These are phyloP conservation scores for Ophion ventricosus DNA, from an alignment of 2,888 invertebrate genomes.

Conservation along the genomic window DNA sequence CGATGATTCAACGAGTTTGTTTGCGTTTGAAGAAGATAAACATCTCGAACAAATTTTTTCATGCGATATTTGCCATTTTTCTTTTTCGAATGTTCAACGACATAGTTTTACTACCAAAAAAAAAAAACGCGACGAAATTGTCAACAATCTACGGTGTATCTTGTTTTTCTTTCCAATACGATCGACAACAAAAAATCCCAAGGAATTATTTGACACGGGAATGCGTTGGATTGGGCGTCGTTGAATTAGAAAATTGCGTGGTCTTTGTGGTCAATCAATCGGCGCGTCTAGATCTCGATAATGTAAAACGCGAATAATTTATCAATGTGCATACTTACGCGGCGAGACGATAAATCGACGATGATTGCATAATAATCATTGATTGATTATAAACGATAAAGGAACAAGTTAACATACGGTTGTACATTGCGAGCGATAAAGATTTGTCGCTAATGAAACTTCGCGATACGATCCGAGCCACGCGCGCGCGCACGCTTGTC, in stretches of 20 bases:
- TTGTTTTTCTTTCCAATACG: too few relatives aligned
- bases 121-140: background rate
- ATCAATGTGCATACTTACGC: background rate
- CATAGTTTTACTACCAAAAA: background rate
- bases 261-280: background rate
- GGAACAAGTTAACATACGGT: background rate
- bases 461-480: background rate
- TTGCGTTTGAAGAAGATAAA: background rate
- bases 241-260: background rate
- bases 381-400: background rate
- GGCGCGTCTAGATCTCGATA: background rate
- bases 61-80: background rate
- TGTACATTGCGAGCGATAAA: background rate
- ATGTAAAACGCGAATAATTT: background rate
- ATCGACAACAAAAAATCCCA: background rate
- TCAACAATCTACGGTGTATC: too few relatives aligned
- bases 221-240: background rate
- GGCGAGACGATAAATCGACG: background rate
- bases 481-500: slow-evolving; percentile 6
- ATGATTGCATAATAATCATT: slow-evolving; percentile 22
- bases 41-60: background rate
- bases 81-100: background rate
- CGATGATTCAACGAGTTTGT: background rate
- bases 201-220: background rate
- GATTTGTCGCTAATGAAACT: background rate